Evolutionary conservation across 2,888 invertebrate species (phyloP).

Genomic region (Troilus luridus): DNA sequence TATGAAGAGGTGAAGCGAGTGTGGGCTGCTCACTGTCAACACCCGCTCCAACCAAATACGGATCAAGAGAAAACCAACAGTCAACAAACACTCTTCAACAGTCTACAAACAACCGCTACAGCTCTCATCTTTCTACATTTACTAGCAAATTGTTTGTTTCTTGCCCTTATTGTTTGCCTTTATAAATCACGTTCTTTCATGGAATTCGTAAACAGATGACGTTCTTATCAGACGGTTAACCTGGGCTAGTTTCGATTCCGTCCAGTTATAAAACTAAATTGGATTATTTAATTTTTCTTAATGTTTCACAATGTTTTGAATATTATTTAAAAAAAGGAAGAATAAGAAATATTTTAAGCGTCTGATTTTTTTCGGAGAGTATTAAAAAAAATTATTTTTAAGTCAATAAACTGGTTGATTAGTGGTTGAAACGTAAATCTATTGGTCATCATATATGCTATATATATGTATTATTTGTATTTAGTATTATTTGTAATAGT

Average conservation of each 20-base stretch:
- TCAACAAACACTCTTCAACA: conserved; percentile 37
- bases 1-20: conserved; percentile 44
- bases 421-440: no score
- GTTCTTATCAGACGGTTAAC: neutral
- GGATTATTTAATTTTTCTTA: neutral
- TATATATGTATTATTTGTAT: no score
- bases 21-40: conserved; percentile 39
- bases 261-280: neutral
- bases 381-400: no score
- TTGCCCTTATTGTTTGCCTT: conserved; percentile 23
- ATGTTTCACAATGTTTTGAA: neutral
- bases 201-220: neutral
- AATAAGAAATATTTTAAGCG: no score
- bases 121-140: conserved; percentile 37
- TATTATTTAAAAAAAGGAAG: no score
- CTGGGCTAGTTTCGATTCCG: neutral
- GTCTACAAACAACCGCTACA: conserved; percentile 22
- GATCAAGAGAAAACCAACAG: conserved; percentile 43
- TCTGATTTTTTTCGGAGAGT: no score
- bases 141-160: conserved; percentile 38
- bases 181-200: conserved; percentile 18
- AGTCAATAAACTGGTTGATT: no score
- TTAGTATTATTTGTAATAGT: no score
- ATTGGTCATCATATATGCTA: no score
- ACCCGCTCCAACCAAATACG: conserved; percentile 39